Percentiles rank a stretch among this genome's conserved stretches.
Evolutionary conservation across 2,113 vertebrate genomes (phyloP).

Genomic region (Peromyscus polionotus): DNA sequence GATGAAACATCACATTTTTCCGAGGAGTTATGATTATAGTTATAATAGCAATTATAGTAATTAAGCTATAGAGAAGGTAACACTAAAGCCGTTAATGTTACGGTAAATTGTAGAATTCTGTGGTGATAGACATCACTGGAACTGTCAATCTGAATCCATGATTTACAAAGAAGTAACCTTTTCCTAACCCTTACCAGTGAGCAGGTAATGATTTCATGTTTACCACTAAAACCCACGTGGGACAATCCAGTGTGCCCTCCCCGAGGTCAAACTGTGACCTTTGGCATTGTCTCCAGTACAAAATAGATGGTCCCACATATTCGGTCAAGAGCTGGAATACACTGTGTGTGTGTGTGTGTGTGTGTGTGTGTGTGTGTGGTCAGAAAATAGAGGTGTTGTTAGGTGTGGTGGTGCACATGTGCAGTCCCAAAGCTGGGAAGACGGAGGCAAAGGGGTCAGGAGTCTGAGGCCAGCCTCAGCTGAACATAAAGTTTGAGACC

Average conservation of each 20-base stretch:
- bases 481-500: background rate
- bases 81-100: background rate
- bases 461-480: background rate
- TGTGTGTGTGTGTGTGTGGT: background rate
- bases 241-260: background rate
- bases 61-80: slow-evolving; percentile 7
- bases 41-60: background rate
- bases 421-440: background rate
- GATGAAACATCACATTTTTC: slow-evolving; percentile 5
- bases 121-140: background rate
- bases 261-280: background rate
- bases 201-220: background rate
- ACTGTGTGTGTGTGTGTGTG: background rate
- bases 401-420: background rate
- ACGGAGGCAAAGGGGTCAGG: background rate
- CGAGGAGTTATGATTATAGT: background rate
- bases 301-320: background rate
- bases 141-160: background rate
- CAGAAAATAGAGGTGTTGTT: background rate
- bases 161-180: background rate
- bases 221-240: background rate
- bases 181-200: background rate
- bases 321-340: background rate
- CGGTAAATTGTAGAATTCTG: background rate
- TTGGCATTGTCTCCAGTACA: background rate